phyloP scores from a whole-genome alignment of 2,797 vertebrate genomes.

The Megalops cyprinoides region DNA sequence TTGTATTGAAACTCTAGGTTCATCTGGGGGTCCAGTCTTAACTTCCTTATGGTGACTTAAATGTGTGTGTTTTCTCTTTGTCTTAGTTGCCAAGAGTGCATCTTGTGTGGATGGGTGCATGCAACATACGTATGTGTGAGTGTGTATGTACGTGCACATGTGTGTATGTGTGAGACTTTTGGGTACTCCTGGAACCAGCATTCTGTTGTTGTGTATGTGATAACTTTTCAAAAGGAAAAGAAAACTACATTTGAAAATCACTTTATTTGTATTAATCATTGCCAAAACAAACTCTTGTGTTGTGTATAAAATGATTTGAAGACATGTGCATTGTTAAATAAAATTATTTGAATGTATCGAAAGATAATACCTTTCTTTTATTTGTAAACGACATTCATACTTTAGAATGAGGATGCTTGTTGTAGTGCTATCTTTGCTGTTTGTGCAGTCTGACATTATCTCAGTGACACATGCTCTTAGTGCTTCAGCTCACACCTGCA shows the following conservation, averaged over 20 bases:
- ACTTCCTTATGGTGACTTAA: neutral
- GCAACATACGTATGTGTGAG: neutral
- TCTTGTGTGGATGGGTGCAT: neutral
- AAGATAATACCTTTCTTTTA: neutral
- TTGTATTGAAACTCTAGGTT: slow-evolving; percentile 8
- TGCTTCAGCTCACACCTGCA: neutral
- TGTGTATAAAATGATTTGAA: slow-evolving; percentile 41
- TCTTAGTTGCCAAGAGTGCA: slow-evolving; percentile 15
- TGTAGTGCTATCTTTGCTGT: slow-evolving; percentile 8
- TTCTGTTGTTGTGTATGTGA: slow-evolving; percentile 27
- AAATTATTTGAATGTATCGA: slow-evolving; percentile 46
- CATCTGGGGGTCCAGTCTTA: neutral
- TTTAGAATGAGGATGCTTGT: slow-evolving; percentile 19
- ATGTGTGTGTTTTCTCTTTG: slow-evolving; percentile 22
- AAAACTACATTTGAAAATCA: slow-evolving; percentile 13
- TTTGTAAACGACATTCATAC: neutral
- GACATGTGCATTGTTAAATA: slow-evolving; percentile 49
- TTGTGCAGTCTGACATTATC: slow-evolving; percentile 6
- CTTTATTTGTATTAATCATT: slow-evolving; percentile 39
- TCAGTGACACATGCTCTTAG: slow-evolving; percentile 6
- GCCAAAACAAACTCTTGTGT: slow-evolving; percentile 42
- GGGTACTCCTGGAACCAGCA: slow-evolving; percentile 29
- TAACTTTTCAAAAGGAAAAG: slow-evolving; percentile 15
- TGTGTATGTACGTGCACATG: slow-evolving; percentile 8
- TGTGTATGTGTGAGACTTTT: neutral